Evolutionary conservation across 1,140 invertebrate species (phyloP).

Genomic region (Helicoverpa armigera): DNA sequence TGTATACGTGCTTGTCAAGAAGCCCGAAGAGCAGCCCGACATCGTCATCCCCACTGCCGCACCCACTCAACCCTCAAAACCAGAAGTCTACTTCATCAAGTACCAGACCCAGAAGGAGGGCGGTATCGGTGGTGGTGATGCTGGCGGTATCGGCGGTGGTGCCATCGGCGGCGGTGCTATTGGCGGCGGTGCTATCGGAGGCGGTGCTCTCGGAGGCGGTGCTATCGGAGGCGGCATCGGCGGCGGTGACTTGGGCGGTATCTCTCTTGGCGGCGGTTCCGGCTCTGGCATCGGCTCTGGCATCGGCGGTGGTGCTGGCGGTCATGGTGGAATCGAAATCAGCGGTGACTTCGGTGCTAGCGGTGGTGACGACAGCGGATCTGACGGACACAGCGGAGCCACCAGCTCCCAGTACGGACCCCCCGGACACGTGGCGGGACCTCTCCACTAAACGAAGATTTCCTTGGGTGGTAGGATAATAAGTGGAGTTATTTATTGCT

Average conservation of each 20-base stretch:
- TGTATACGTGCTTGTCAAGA: constrained; percentile 95
- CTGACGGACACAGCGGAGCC: constrained; percentile 70
- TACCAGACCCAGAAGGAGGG: constrained; percentile 92
- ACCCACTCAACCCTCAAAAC: constrained; percentile 93
- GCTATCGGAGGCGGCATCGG: constrained; percentile 68
- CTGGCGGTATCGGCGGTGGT: constrained; percentile 64
- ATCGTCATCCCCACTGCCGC: constrained; percentile 91
- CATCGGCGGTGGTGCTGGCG: constrained; percentile 49
- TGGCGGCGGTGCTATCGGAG: constrained; percentile 53
- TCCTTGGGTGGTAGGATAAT: constrained; percentile 65
- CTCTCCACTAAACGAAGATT: constrained; percentile 73
- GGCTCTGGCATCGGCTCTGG: constrained; percentile 58
- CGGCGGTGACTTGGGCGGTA: constrained; percentile 57
- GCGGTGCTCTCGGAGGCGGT: constrained; percentile 63
- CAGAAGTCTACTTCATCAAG: constrained; percentile 95
- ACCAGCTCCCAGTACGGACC: constrained; percentile 80
- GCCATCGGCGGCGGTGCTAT: constrained; percentile 65
- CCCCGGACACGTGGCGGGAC: constrained; percentile 80
- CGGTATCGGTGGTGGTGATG: constrained; percentile 60
- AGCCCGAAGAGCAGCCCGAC: constrained; percentile 92
- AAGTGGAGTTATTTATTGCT: constrained; percentile 67
- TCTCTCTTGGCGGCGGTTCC: constrained; percentile 55
- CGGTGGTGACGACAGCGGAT: constrained; percentile 67
- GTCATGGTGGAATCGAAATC: constrained; percentile 71
- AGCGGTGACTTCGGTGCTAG: constrained; percentile 70